A percentile compares a stretch with the other conserved stretches of the same genome.
phyloP scores from a whole-genome alignment of 2,113 vertebrate genomes.

The human (Homo sapiens) region DNA sequence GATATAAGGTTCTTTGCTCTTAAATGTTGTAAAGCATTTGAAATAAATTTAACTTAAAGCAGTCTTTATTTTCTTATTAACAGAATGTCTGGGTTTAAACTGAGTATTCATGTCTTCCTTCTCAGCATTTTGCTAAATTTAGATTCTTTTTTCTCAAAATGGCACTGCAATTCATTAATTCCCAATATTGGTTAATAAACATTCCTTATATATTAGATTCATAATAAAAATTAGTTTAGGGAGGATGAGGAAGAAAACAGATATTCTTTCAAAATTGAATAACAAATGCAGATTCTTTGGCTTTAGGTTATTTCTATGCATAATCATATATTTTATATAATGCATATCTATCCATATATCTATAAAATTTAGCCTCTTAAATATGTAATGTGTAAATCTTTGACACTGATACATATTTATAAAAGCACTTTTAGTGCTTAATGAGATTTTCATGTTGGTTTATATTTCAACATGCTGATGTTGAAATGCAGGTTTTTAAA shows the following conservation, averaged over 20 bases:
- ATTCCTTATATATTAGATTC: background rate
- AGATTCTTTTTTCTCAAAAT: background rate
- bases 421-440: background rate
- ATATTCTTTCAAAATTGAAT: background rate
- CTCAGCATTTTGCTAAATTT: background rate
- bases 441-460: background rate
- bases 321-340: background rate
- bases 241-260: background rate
- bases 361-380: background rate
- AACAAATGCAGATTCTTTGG: background rate
- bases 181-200: background rate
- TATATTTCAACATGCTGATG: background rate
- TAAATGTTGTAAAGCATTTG: background rate
- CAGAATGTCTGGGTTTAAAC: background rate
- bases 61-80: slow-evolving; percentile 1
- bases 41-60: background rate
- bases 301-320: background rate
- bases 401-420: background rate
- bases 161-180: background rate
- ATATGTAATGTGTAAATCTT: background rate
- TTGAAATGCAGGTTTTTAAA: background rate
- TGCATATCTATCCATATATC: background rate
- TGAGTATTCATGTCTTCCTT: background rate
- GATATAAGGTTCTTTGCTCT: background rate
- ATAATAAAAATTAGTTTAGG: background rate